Percentiles rank a stretch among this genome's conserved stretches.
Conservation (phyloP, 2,797 vertebrate species). For the Australoheros facetus region DNA sequence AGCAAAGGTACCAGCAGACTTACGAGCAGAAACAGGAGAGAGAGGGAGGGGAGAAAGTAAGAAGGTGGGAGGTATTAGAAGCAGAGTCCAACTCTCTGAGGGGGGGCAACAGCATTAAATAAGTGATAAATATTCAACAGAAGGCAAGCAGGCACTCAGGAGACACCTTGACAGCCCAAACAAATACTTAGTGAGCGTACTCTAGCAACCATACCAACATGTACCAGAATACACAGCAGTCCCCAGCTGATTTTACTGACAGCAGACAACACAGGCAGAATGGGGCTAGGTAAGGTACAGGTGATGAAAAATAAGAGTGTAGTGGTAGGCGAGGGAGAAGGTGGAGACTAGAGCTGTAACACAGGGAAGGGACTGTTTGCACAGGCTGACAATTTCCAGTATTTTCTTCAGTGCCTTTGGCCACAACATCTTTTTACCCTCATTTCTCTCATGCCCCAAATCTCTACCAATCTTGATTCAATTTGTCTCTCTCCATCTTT, state of each 20-base stretch:
- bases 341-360: conserved; percentile 27
- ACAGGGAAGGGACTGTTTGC: conserved; percentile 22
- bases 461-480: conserved; percentile 37
- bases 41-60: background rate
- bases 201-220: conserved; percentile 59
- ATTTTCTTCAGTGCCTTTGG: conserved; percentile 29
- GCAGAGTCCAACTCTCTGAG: conserved; percentile 58
- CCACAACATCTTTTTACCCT: conserved; percentile 10
- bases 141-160: conserved; percentile 61
- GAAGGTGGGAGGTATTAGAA: conserved; percentile 45
- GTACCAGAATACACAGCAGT: conserved; percentile 65
- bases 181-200: conserved; percentile 73
- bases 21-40: background rate
- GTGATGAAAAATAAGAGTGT: conserved; percentile 54
- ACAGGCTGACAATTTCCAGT: conserved; percentile 41
- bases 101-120: conserved; percentile 54
- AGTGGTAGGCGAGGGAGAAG: conserved; percentile 31
- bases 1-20: conserved; percentile 5
- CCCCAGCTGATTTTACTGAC: conserved; percentile 66
- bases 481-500: conserved; percentile 33
- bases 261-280: conserved; percentile 65
- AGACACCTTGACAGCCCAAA: conserved; percentile 77
- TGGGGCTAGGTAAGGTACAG: conserved; percentile 44
- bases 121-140: conserved; percentile 79
- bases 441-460: conserved; percentile 34